Percentiles rank a stretch among this genome's conserved stretches.
Evolutionary conservation across 2,888 invertebrate genomes (phyloP).

Genomic region (Gerris lacustris): DNA sequence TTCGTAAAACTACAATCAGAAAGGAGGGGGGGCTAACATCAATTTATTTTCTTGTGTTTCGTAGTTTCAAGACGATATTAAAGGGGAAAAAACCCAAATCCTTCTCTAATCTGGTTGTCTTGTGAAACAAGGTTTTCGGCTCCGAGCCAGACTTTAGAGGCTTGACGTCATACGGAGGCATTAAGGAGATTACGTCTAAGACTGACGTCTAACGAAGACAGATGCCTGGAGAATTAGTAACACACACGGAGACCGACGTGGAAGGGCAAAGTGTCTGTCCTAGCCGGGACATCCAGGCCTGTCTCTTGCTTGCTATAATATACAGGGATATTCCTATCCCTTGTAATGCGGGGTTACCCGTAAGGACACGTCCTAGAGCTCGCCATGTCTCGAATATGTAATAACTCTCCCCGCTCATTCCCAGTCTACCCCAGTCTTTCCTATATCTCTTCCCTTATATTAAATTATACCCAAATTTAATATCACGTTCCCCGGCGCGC

Average conservation of each 20-base stretch:
- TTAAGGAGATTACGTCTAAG: background rate
- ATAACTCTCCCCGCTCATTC: background rate
- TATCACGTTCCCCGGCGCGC: background rate
- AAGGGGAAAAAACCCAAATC: too few species aligned
- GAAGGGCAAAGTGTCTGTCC: background rate
- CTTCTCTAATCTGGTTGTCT: background rate
- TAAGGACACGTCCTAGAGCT: background rate
- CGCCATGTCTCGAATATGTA: slow-evolving; percentile 5
- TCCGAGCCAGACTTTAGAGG: too few species aligned
- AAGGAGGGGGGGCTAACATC: too few species aligned
- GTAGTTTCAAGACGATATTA: too few species aligned
- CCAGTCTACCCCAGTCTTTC: background rate
- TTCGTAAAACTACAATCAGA: too few species aligned
- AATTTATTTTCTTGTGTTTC: too few species aligned
- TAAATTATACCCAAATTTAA: slow-evolving; percentile 1
- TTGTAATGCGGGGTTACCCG: background rate
- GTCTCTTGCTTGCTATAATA: background rate
- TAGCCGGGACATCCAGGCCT: background rate
- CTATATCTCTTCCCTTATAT: background rate
- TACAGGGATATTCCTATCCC: background rate
- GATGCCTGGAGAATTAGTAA: background rate
- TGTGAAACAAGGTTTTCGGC: background rate
- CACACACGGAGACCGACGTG: background rate
- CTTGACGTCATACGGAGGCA: background rate
- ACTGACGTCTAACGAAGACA: background rate